Conservation (phyloP, 2,797 vertebrate genomes). For the Anas acuta region DNA sequence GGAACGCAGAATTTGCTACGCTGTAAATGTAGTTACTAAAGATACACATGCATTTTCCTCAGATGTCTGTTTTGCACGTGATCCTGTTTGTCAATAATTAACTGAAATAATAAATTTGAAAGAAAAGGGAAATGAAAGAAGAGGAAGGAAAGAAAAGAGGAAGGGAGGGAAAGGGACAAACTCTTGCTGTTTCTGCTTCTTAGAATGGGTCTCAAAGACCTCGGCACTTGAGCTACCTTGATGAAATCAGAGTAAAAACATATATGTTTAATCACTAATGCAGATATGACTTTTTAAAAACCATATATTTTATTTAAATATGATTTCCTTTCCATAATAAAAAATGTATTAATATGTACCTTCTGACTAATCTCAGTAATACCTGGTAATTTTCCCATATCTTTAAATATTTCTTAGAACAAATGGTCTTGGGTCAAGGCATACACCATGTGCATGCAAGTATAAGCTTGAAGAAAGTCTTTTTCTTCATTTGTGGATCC, state of each 20-base stretch:
- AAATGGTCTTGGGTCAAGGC: constrained; percentile 73
- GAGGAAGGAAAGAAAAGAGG: background rate
- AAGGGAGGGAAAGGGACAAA: background rate
- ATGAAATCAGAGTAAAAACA: constrained; percentile 56
- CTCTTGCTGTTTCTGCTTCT: background rate
- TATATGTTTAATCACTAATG: constrained; percentile 55
- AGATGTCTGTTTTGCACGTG: background rate
- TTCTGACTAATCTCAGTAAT: constrained; percentile 79
- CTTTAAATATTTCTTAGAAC: constrained; percentile 89
- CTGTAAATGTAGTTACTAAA: background rate
- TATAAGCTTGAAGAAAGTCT: background rate
- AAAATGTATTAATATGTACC: constrained; percentile 84
- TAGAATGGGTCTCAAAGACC: constrained; percentile 12
- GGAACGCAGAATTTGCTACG: background rate
- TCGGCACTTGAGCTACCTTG: constrained; percentile 5
- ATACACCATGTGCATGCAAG: background rate
- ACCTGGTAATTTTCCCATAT: constrained; percentile 79
- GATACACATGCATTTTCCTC: background rate
- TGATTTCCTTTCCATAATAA: constrained; percentile 84
- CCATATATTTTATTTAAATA: constrained; percentile 87
- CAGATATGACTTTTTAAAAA: constrained; percentile 80
- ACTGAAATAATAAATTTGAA: background rate
- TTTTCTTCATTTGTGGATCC: background rate
- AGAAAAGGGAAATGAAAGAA: background rate
- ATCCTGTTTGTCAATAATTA: background rate